phyloP scores from a whole-genome alignment of 2,113 vertebrate genomes.

The Delphinus delphis region DNA sequence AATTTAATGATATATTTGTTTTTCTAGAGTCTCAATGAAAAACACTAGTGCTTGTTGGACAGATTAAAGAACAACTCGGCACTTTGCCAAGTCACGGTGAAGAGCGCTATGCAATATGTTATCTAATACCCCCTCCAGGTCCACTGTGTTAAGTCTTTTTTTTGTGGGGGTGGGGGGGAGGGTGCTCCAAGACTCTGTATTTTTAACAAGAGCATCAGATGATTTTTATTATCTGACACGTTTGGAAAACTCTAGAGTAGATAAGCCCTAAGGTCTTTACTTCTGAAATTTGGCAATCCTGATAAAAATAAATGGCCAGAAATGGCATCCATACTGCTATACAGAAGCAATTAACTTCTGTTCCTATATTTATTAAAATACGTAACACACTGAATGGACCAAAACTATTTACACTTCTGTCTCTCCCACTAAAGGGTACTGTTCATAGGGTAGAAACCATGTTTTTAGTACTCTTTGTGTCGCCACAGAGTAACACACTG shows the following conservation, averaged over 20 bases:
- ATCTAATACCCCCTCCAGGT: neutral
- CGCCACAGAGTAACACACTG: neutral
- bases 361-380: constrained; percentile 7
- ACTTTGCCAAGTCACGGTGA: neutral
- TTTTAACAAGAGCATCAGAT: neutral
- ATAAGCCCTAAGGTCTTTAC: neutral
- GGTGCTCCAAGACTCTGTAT: neutral
- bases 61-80: neutral
- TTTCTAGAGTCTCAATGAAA: neutral
- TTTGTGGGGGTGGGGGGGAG: accelerated
- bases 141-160: neutral
- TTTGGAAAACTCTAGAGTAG: constrained; percentile 1
- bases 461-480: neutral
- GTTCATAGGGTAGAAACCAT: neutral
- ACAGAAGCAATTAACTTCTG: constrained; percentile 6
- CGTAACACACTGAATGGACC: neutral
- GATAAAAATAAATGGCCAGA: constrained; percentile 26
- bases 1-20: neutral
- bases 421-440: neutral
- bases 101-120: neutral
- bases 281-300: constrained; percentile 10
- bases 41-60: neutral
- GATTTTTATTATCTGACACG: neutral
- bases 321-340: neutral
- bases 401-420: constrained; percentile 22